Conservation (phyloP, 2,797 vertebrate species). For the Mormyrops boulengeri region DNA sequence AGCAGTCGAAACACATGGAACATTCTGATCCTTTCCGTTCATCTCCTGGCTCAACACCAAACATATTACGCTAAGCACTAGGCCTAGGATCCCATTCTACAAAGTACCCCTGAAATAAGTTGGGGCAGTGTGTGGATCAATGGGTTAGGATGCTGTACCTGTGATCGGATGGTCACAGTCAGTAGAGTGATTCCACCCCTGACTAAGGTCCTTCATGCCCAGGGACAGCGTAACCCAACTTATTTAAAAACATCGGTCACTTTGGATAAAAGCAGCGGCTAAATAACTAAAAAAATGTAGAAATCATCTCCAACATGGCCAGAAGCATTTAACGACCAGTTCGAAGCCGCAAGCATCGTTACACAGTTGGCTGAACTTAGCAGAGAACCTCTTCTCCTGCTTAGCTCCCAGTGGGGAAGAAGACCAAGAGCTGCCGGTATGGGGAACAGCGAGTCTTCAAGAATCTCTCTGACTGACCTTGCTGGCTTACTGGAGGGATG, state of each 20-base stretch:
- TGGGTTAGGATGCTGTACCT: not conserved
- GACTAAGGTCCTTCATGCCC: not conserved
- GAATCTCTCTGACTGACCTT: not conserved
- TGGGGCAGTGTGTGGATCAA: not conserved
- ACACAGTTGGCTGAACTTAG: not conserved
- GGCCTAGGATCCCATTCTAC: not conserved
- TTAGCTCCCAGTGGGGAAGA: not conserved
- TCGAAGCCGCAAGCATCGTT: not conserved
- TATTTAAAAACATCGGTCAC: not conserved
- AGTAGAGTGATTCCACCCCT: not conserved
- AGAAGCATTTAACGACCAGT: not conserved
- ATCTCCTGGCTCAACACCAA: not conserved
- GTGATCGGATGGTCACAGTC: not conserved
- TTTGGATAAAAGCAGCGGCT: not conserved
- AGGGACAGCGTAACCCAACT: not conserved
- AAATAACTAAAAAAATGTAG: not conserved
- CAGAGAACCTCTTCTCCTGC: not conserved
- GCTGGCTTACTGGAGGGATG: not conserved
- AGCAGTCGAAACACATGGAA: not conserved
- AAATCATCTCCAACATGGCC: not conserved
- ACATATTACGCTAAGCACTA: not conserved
- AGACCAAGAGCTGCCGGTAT: too few species aligned
- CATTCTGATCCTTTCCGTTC: not conserved
- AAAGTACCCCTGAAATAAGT: not conserved
- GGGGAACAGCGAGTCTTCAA: not conserved